Conservation (phyloP, 2,888 invertebrate genomes). For the Hirtodrosophila histrioides region DNA sequence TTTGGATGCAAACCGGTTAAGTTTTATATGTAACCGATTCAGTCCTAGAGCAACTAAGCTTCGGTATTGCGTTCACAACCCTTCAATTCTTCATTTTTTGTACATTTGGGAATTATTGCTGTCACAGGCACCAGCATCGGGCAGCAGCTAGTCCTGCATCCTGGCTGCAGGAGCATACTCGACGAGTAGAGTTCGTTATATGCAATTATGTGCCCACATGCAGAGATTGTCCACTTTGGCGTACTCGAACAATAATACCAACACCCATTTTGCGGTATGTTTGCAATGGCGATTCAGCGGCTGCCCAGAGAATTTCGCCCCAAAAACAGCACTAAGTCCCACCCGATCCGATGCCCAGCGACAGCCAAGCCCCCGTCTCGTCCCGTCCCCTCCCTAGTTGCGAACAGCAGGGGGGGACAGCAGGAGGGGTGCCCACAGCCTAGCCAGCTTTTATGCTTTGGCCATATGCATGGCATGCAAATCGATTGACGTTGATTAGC, state of each 20-base stretch:
- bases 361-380: not conserved
- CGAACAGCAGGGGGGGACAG: not conserved
- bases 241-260: slow-evolving; percentile 37
- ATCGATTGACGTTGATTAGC: slow-evolving; percentile 82
- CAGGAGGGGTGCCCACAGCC: slow-evolving; percentile 1
- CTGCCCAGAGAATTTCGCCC: slow-evolving; percentile 52
- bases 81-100: slow-evolving; percentile 6
- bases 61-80: too few species aligned
- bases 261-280: slow-evolving; percentile 27
- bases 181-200: slow-evolving; percentile 28
- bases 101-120: slow-evolving; percentile 56
- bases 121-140: slow-evolving; percentile 27
- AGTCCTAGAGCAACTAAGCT: too few species aligned
- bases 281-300: slow-evolving; percentile 34
- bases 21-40: too few species aligned
- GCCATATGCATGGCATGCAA: slow-evolving; percentile 64
- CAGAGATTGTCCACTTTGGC: slow-evolving; percentile 72
- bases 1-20: too few species aligned
- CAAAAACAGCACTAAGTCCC: slow-evolving; percentile 60
- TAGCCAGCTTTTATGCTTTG: slow-evolving; percentile 55
- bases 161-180: slow-evolving; percentile 2
- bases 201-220: slow-evolving; percentile 65
- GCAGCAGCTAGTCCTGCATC: not conserved
- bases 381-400: too few species aligned
- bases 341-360: slow-evolving; percentile 11